Percentiles rank a stretch among this genome's conserved stretches.
Conservation (phyloP, 2,888 invertebrate species). For the Dioctria linearis region DNA sequence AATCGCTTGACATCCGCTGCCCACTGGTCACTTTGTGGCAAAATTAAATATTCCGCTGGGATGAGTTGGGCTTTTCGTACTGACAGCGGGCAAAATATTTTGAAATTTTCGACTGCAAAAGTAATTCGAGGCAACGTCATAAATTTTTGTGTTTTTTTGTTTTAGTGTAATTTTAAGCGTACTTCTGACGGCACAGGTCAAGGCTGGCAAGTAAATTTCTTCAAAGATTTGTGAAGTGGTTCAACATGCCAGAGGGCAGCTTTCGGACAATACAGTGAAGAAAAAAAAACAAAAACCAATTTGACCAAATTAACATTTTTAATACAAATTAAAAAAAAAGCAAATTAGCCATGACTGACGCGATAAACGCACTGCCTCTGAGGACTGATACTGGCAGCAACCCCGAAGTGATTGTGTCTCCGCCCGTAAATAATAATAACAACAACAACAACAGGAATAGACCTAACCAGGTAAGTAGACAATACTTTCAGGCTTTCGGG, state of each 20-base stretch:
- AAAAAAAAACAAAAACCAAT: neutral
- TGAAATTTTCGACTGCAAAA: conserved; percentile 38
- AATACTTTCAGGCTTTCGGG: neutral
- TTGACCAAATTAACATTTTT: conserved; percentile 5
- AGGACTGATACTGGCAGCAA: conserved; percentile 52
- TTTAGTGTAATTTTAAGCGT: conserved; percentile 12
- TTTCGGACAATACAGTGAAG: neutral
- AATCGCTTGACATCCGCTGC: neutral
- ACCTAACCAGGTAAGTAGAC: conserved; percentile 26
- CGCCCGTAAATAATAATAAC: conserved; percentile 47
- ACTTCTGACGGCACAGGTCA: conserved; percentile 41
- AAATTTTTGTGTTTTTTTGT: neutral
- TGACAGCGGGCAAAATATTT: conserved; percentile 38
- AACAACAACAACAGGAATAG: conserved; percentile 44
- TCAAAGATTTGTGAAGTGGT: conserved; percentile 2
- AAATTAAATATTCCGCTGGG: conserved; percentile 38
- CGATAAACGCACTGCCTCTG: conserved; percentile 51
- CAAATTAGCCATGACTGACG: conserved; percentile 57
- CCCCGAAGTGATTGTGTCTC: conserved; percentile 53
- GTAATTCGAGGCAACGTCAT: conserved; percentile 23
- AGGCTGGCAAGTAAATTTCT: conserved; percentile 36
- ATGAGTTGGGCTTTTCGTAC: conserved; percentile 37
- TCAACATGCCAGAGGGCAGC: conserved; percentile 28
- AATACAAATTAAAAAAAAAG: conserved; percentile 17
- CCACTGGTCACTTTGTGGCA: neutral